These are phyloP conservation scores for Zoroaster sp. DNA, from an alignment of 53 echinoderm and acorn worm genomes.

Conservation along the genomic window DNA sequence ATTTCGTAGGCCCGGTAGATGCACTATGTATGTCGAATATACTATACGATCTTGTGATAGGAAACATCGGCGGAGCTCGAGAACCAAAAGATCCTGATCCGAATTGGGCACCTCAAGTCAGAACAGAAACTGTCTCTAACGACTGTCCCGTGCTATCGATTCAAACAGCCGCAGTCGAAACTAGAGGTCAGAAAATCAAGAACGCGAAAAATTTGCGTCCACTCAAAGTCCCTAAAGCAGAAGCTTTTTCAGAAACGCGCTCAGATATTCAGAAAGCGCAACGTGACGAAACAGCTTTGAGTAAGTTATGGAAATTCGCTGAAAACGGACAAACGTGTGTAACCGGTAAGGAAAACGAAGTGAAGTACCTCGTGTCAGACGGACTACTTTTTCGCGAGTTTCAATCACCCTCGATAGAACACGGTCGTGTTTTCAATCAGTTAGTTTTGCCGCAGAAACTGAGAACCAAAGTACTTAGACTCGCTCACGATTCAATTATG, in stretches of 20 bases:
- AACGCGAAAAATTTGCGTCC: neutral
- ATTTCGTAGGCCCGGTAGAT: neutral
- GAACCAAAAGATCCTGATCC: constrained; percentile 6
- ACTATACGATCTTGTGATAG: neutral
- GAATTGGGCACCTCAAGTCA: constrained; percentile 1
- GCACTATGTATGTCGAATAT: no score
- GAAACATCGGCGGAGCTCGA: neutral
- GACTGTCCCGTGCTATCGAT: no score
- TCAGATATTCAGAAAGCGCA: neutral
- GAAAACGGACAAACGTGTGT: neutral
- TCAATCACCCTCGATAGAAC: constrained; percentile 16
- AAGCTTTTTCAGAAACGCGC: constrained; percentile 12
- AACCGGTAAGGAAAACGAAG: neutral
- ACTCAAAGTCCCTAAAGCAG: constrained; percentile 28
- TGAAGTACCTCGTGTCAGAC: neutral
- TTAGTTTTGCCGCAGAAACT: constrained; percentile 15
- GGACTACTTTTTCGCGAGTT: constrained; percentile 4
- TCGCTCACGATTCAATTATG: constrained; percentile 59
- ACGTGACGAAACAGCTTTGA: neutral
- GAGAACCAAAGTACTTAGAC: constrained; percentile 28
- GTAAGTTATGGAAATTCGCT: neutral
- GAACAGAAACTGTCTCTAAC: neutral
- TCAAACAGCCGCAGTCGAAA: neutral
- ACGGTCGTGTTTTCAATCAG: constrained; percentile 30
- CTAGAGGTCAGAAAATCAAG: constrained; percentile 4